Conservation (phyloP, 1,140 invertebrate species). For the Drosophila pallidifrons region DNA sequence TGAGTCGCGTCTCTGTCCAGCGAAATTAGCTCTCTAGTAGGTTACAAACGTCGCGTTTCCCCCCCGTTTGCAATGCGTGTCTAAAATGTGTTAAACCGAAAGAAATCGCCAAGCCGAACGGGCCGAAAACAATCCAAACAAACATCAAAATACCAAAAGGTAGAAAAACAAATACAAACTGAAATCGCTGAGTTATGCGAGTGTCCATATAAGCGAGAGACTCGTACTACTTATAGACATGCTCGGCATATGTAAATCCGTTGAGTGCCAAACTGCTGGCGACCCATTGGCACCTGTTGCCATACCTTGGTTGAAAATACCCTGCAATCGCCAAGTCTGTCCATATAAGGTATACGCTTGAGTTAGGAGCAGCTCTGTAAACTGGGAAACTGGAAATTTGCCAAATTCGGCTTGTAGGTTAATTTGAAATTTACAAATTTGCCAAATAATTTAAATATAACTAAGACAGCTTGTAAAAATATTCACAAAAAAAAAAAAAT, state of each 20-base stretch:
- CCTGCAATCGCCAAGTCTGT: constrained; percentile 7
- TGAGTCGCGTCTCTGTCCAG: not conserved
- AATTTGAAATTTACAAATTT: no score
- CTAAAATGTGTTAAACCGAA: constrained; percentile 68
- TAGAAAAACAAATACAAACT: constrained; percentile 10
- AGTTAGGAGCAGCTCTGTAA: not conserved
- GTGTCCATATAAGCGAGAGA: constrained; percentile 30
- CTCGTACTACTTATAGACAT: constrained; percentile 44
- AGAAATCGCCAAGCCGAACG: constrained; percentile 56
- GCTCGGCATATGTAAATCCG: constrained; percentile 34
- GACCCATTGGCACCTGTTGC: constrained; percentile 40
- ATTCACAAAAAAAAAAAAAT: no score
- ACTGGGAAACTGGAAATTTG: no score
- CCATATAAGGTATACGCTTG: not conserved
- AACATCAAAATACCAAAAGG: constrained; percentile 6
- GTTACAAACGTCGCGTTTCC: not conserved
- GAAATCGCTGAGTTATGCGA: constrained; percentile 43
- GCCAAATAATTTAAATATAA: no score
- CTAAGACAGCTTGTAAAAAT: no score
- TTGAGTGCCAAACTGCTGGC: constrained; percentile 28
- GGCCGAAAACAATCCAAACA: constrained; percentile 49
- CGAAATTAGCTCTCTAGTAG: constrained; percentile 56
- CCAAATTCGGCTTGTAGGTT: no score
- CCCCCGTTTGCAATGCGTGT: constrained; percentile 20
- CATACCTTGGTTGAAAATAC: constrained; percentile 20